Conservation (phyloP, 2,113 vertebrate species). For the Callaeas wilsoni region DNA sequence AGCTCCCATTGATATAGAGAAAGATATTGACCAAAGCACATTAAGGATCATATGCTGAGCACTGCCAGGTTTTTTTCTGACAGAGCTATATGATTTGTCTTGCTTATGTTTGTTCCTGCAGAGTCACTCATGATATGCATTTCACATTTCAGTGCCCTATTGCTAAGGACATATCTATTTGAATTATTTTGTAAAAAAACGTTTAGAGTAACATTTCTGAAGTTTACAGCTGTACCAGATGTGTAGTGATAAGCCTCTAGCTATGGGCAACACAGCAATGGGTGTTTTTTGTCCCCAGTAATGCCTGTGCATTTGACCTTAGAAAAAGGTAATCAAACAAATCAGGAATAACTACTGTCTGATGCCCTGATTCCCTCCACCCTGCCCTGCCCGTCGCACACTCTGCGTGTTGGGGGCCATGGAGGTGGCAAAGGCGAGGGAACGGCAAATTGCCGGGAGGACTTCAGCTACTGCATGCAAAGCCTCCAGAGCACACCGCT, state of each 20-base stretch:
- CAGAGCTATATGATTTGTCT: conserved; percentile 13
- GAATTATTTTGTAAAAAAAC: neutral
- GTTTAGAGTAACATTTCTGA: neutral
- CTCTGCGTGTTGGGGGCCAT: neutral
- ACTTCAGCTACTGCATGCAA: neutral
- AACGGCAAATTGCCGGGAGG: neutral
- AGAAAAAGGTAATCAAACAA: neutral
- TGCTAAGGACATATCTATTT: neutral
- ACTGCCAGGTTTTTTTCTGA: conserved; percentile 53
- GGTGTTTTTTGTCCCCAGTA: neutral
- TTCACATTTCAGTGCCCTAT: neutral
- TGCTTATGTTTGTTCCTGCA: conserved; percentile 31
- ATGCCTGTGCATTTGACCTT: neutral
- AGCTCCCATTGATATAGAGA: conserved; percentile 74
- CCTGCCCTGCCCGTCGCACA: neutral
- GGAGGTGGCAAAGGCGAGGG: neutral
- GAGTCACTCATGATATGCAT: neutral
- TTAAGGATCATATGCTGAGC: conserved; percentile 68
- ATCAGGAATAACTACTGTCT: neutral
- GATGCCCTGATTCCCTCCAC: neutral
- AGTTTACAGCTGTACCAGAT: neutral
- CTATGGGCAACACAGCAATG: neutral
- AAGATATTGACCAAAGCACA: conserved; percentile 73
- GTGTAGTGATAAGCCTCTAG: accelerated
- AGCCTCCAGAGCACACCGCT: neutral